Base-by-base conservation (phyloP, 2,113 vertebrate species). In the Meles meles region DNA sequence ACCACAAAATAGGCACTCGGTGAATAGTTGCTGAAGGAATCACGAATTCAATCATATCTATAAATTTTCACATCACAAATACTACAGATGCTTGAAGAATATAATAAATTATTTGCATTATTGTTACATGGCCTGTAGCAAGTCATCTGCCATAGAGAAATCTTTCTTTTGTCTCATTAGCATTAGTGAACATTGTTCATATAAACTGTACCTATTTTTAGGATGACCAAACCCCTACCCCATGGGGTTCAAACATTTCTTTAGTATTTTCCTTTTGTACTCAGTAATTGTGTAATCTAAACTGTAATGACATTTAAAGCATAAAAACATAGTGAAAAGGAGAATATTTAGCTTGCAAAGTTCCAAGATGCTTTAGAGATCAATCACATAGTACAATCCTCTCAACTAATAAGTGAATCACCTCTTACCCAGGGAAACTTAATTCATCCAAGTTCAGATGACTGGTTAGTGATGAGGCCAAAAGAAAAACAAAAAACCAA, bases 21-120 rank as follows among this genome's bases (percentile, higher is more conserved):
- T 80, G 29, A 87, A 49, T 85, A 97, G 88, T 59, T 85, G 49
- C 67, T 63, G 42, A 85, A 88, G n/a, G 12, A 95, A 93, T 96
- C 55, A 39, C 65, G 34, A 96, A 95, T 92, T 82, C 29, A 91
- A 71, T 94, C n/a, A 83, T 84, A 29, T 95, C n/a, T 92, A 83
- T 5, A 86, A 94, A 91, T 85, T 65, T 18, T 95, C 57, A 25
- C 57, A 77, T 95, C 63, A 88, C 42, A 95, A 92, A 90, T 84
- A 84, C 14, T 90, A 14, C 76, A 92, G 29, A 88, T 94, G 59
- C 31, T 93, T 93, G 13, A 93, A 84, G 42, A 92, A 89, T 80
- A 47, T 37, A 96, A 91, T 55, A 67, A 92, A 88, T 80, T 61
- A 87, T 63, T 85, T 67, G 31, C 20, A 77, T 61, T 21, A 47